Base-by-base conservation (phyloP, 2,113 vertebrate genomes). In the Phaethornis superciliosus region DNA sequence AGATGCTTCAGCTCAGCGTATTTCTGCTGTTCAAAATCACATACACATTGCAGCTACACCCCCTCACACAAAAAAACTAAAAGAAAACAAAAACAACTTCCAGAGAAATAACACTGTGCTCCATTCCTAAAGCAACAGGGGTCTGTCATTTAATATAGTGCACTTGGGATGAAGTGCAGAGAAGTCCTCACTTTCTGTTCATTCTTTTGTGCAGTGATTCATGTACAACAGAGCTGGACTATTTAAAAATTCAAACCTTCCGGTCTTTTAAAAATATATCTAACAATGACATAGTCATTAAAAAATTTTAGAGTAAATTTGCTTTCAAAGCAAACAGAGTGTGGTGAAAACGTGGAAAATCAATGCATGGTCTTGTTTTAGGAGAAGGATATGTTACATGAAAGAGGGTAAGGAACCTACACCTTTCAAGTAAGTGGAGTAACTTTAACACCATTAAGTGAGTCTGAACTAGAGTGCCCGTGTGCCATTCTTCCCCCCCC, bases 251-350 rank as follows among this genome's bases (percentile, higher is more conserved):
- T 94, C 94, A 90, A 97, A 95, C 91, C 94, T 95, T 93, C 71
- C 93, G 92, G 82, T 96, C 89, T 96, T 93, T 94, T 92, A 32
- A 95, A 95, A 95, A 96, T 94, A 96, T 16, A 94, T 92, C 95
- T 97, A 96, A 90, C 98, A 98, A 98, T 98, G 98, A 95, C 98
- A 98, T 96, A 98, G 98, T 97, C 98, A 98, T 98, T 98, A 98
- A 96, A 96, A 95, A 94, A 58, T 81, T 71, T 95, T 64, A 95
- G 89, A 90, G 95, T 95, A 92, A 93, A 98, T 98, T 97, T 98
- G 98, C 98, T 94, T 93, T 97, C 75, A 96, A 96, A 97, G 98
- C 98, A 98, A 98, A 98, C 90, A 85, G 96, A 97, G 86, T 85
- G 49, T 59, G 90, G 90, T 90, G 62, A 78, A 88, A 94, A 55